Conservation (phyloP, 2,888 invertebrate genomes). For the Callimorpha dominula region DNA sequence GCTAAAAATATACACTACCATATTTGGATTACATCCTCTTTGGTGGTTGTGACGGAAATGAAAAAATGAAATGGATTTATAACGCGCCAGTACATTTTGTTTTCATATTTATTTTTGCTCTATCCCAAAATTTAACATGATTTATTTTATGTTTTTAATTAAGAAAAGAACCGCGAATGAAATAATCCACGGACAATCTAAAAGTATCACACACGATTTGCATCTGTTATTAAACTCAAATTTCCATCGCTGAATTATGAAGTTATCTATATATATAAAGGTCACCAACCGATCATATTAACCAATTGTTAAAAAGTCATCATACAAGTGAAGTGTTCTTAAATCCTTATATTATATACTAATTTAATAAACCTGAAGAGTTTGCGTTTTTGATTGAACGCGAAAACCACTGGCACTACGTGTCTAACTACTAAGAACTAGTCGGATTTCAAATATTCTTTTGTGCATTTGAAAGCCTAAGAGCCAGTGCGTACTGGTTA, state of each 20-base stretch:
- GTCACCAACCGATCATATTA: no score
- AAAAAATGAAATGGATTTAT: conserved; percentile 40
- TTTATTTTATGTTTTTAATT: conserved; percentile 40
- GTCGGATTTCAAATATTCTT: neutral
- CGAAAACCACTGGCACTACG: neutral
- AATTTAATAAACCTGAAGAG: neutral
- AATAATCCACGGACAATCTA: neutral
- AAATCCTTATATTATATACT: no score
- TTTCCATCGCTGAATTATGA: neutral
- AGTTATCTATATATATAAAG: no score
- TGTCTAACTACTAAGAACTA: no score
- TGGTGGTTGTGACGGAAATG: conserved; percentile 38
- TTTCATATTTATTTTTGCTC: conserved; percentile 12
- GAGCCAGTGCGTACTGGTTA: no score
- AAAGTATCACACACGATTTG: neutral
- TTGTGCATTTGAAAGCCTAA: neutral
- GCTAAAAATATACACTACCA: conserved; percentile 26
- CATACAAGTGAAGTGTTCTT: no score
- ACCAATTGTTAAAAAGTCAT: no score
- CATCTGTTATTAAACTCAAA: neutral
- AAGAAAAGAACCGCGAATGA: conserved; percentile 17
- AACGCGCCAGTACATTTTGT: conserved; percentile 29
- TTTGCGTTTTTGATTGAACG: neutral
- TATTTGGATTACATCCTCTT: conserved; percentile 36
- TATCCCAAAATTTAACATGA: conserved; percentile 10